A percentile compares a stretch with the other conserved stretches of the same genome.
phyloP scores from a whole-genome alignment of 2,113 vertebrate genomes.

The Indicator indicator region DNA sequence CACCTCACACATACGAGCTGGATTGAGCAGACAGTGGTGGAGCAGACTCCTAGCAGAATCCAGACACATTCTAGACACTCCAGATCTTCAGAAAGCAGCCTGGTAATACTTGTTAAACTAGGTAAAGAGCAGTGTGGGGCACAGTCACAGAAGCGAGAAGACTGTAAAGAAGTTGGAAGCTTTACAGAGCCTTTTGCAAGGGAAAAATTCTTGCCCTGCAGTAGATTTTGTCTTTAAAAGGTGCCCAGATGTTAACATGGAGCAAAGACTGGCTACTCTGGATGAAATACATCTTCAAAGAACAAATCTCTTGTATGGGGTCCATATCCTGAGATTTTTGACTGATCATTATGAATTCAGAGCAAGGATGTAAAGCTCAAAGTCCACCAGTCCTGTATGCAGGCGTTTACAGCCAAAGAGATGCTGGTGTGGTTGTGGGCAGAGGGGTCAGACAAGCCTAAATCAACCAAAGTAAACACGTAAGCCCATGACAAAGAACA shows the following conservation, averaged over 20 bases:
- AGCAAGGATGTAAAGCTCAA: not conserved
- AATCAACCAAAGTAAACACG: not conserved
- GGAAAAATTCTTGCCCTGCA: not conserved
- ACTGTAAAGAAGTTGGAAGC: not conserved
- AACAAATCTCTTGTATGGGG: accelerated
- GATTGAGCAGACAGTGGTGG: not conserved
- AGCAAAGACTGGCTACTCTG: not conserved
- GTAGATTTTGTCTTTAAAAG: not conserved
- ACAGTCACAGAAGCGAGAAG: not conserved
- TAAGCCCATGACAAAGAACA: not conserved
- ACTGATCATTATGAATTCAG: not conserved
- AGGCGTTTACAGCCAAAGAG: not conserved
- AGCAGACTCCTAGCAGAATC: not conserved
- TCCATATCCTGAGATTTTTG: not conserved
- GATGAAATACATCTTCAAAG: accelerated
- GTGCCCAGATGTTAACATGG: not conserved
- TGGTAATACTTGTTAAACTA: not conserved
- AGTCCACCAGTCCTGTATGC: not conserved
- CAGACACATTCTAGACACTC: not conserved
- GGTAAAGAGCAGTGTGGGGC: not conserved
- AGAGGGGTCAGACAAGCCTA: not conserved
- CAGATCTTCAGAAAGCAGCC: not conserved
- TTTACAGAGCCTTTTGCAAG: not conserved
- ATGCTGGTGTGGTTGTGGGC: not conserved
- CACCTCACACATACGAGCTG: not conserved